Evolutionary conservation across 1,140 invertebrate genomes (phyloP).

Genomic region (Procambarus virginalis): DNA sequence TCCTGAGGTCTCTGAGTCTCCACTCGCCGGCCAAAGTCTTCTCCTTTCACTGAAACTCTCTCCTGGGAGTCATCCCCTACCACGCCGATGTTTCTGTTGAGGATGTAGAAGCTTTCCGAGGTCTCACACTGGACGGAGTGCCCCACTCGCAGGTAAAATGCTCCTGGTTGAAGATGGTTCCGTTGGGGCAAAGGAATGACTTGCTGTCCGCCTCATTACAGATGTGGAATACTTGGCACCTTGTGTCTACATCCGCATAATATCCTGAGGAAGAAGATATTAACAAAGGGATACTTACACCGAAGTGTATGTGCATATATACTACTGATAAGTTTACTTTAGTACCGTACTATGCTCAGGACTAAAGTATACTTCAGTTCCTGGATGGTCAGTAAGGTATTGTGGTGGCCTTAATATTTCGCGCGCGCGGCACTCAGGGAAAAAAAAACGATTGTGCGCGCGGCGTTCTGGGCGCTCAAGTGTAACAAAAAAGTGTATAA

Average conservation of each 20-base stretch:
- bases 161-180: conserved; percentile 85
- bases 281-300: too few species aligned
- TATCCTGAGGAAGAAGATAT: conserved; percentile 67
- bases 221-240: conserved; percentile 72
- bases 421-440: too few species aligned
- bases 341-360: too few species aligned
- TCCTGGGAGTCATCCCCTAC: background rate
- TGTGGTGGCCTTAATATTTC: too few species aligned
- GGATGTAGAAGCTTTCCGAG: background rate
- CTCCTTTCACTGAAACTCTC: background rate
- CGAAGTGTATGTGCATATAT: too few species aligned
- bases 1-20: background rate
- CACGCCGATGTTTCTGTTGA: background rate
- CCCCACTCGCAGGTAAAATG: conserved; percentile 93
- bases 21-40: background rate
- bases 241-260: conserved; percentile 71
- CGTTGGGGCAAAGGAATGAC: conserved; percentile 73
- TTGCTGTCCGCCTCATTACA: conserved; percentile 55
- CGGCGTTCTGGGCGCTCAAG: too few species aligned
- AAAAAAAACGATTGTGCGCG: too few species aligned
- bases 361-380: too few species aligned
- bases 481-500: too few species aligned
- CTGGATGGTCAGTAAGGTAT: too few species aligned
- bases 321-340: too few species aligned
- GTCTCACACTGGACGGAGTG: conserved; percentile 86